Percentiles rank a stretch among this genome's conserved stretches.
These are phyloP conservation scores for Sigmodon hispidus DNA, from an alignment of 2,113 vertebrate genomes.

Conservation along the genomic window DNA sequence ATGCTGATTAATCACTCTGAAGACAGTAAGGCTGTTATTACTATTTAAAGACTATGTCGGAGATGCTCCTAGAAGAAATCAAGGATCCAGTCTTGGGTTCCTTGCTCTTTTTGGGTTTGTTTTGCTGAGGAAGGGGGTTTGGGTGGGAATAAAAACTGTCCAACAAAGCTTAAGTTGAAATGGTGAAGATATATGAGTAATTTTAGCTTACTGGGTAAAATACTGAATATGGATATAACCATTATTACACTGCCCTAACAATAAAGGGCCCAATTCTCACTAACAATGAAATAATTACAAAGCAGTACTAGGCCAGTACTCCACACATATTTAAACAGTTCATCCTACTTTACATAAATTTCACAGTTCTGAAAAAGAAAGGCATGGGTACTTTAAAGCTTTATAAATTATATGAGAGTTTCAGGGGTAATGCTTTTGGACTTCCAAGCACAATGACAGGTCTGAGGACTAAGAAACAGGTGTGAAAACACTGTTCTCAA, in stretches of 20 bases:
- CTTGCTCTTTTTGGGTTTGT: neutral
- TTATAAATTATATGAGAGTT: constrained; percentile 34
- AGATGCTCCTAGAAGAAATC: neutral
- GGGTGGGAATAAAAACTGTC: neutral
- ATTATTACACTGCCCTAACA: neutral
- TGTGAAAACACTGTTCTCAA: neutral
- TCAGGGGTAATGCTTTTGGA: neutral
- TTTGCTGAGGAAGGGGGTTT: neutral
- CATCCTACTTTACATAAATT: constrained; percentile 34
- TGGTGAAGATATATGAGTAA: neutral
- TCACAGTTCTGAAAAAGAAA: neutral
- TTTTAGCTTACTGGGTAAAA: neutral
- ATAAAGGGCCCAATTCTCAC: neutral
- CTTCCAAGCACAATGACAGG: neutral
- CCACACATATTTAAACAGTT: constrained; percentile 6
- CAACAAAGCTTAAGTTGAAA: neutral
- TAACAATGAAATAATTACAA: constrained; percentile 36
- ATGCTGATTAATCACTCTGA: constrained; percentile 13
- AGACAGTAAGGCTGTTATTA: constrained; percentile 12
- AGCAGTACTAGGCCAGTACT: neutral
- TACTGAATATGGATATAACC: neutral
- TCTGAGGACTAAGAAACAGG: neutral
- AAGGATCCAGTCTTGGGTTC: neutral
- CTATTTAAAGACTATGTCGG: constrained; percentile 12
- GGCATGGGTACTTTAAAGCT: neutral